phyloP scores from a whole-genome alignment of 1,140 invertebrate genomes.

The Nixonia krombeini region DNA sequence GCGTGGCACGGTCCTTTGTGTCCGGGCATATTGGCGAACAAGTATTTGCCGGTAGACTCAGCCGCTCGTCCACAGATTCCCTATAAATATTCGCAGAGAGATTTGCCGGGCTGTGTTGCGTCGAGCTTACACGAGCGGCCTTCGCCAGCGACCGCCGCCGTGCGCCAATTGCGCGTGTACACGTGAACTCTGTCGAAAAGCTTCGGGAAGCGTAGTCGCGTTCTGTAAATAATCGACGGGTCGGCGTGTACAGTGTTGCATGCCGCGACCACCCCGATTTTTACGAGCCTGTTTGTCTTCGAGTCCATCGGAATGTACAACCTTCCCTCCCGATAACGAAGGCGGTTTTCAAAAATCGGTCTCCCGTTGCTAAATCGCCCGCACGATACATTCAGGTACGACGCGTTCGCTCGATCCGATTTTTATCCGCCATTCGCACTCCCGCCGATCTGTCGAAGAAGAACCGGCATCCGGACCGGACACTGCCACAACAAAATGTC shows the following conservation, averaged over 20 bases:
- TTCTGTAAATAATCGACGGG: slow-evolving; percentile 38
- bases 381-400: too few species aligned
- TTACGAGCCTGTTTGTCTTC: slow-evolving; percentile 12
- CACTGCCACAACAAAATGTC: too few species aligned
- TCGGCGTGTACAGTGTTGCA: slow-evolving; percentile 8
- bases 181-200: slow-evolving; percentile 7
- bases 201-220: slow-evolving; percentile 1
- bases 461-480: too few species aligned
- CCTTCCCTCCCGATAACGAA: too few species aligned
- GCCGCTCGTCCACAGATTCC: slow-evolving; percentile 15
- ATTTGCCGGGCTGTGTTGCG: neutral
- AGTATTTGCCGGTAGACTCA: slow-evolving; percentile 19
- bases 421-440: too few species aligned
- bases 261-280: slow-evolving; percentile 9
- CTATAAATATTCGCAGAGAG: slow-evolving; percentile 35
- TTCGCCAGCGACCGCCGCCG: neutral
- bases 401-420: too few species aligned
- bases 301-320: too few species aligned
- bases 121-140: too few species aligned
- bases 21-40: slow-evolving; percentile 8
- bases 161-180: neutral
- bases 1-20: slow-evolving; percentile 9
- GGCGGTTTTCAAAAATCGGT: too few species aligned
- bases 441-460: too few species aligned
- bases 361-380: too few species aligned